These are phyloP conservation scores for Drosophila navojoa DNA, from an alignment of 1,140 invertebrate genomes.

Conservation along the genomic window DNA sequence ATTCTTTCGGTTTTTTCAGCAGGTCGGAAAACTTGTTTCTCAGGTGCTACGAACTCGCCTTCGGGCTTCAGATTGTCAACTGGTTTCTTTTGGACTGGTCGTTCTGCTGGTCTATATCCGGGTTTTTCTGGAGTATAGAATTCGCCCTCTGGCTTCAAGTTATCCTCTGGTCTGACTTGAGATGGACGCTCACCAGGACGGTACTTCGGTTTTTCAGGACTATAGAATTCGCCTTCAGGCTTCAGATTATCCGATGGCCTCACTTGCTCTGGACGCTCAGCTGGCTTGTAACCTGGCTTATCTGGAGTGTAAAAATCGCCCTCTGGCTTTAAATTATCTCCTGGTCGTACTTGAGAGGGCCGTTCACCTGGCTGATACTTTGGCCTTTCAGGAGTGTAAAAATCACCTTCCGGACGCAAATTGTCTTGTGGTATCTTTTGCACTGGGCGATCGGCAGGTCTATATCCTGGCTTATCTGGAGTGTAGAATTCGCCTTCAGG, in stretches of 20 bases:
- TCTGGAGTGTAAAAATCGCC: conserved; percentile 86
- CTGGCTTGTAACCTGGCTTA: conserved; percentile 73
- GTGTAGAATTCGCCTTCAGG: conserved; percentile 84
- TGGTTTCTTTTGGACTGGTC: background rate
- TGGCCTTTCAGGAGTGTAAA: conserved; percentile 84
- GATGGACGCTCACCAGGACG: background rate
- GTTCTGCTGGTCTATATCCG: background rate
- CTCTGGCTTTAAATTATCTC: conserved; percentile 86
- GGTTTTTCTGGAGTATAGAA: background rate
- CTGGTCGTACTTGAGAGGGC: conserved; percentile 83
- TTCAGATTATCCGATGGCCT: conserved; percentile 86
- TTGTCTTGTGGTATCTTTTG: conserved; percentile 83
- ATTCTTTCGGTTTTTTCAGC: conserved; percentile 59
- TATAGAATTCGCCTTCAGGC: conserved; percentile 87
- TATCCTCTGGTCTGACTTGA: background rate
- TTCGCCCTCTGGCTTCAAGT: background rate
- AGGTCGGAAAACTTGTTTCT: conserved; percentile 46
- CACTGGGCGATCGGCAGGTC: conserved; percentile 65
- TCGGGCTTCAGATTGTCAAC: background rate
- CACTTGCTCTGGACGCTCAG: conserved; percentile 37
- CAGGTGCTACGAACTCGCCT: background rate
- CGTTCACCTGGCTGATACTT: conserved; percentile 83
- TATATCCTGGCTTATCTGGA: conserved; percentile 58
- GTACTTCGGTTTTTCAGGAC: conserved; percentile 81
- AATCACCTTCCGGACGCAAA: conserved; percentile 87